A percentile compares a stretch with the other conserved stretches of the same genome.
Conservation (phyloP, 2,797 vertebrate species). For the Oophaga sylvatica region DNA sequence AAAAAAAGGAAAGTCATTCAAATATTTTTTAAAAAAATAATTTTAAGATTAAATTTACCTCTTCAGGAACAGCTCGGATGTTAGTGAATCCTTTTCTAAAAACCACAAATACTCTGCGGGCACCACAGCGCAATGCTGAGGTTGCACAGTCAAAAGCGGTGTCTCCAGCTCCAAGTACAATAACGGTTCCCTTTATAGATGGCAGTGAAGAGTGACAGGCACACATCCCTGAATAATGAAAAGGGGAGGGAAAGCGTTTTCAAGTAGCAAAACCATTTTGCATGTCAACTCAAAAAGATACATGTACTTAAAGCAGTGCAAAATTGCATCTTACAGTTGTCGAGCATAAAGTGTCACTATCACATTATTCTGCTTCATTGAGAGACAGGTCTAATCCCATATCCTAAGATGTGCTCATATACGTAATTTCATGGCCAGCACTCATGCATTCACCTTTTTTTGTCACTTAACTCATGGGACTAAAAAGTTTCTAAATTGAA, state of each 20-base stretch:
- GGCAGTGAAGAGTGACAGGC: constrained; percentile 83
- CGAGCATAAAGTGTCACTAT: constrained; percentile 79
- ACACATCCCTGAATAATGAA: constrained; percentile 87
- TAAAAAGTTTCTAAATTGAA: constrained; percentile 63
- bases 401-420: constrained; percentile 76
- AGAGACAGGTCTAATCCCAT: constrained; percentile 77
- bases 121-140: constrained; percentile 91
- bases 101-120: constrained; percentile 85
- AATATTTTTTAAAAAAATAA: not conserved
- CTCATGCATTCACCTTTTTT: constrained; percentile 67
- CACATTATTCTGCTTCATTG: constrained; percentile 82
- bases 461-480: constrained; percentile 67
- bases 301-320: constrained; percentile 81
- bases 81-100: constrained; percentile 96
- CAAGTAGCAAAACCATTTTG: constrained; percentile 76
- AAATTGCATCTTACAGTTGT: constrained; percentile 81
- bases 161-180: constrained; percentile 93
- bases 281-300: constrained; percentile 78
- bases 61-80: constrained; percentile 92
- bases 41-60: constrained; percentile 76
- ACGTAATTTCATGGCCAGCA: constrained; percentile 79
- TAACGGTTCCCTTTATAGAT: constrained; percentile 81
- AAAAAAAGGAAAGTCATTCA: too few species aligned
- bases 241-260: constrained; percentile 70
- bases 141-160: constrained; percentile 97